These are phyloP conservation scores for Phylloscopus trochilus DNA, from an alignment of 2,113 vertebrate genomes.

Conservation along the genomic window DNA sequence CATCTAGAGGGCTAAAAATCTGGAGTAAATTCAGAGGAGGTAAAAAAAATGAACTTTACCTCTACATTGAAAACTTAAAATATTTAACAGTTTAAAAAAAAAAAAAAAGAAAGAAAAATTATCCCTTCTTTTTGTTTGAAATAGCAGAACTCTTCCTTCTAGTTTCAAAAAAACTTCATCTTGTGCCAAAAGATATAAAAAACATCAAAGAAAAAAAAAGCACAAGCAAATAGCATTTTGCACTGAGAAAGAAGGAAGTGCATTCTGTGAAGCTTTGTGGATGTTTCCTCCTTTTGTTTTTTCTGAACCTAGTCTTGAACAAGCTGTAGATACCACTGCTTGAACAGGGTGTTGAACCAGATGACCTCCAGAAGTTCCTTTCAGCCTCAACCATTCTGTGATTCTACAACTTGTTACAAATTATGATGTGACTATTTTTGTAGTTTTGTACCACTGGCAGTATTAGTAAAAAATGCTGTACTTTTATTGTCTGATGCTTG, in stretches of 20 bases:
- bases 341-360: background rate
- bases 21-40: background rate
- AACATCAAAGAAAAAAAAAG: background rate
- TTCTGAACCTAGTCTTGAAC: background rate
- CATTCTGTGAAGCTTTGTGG: background rate
- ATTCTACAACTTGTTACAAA: background rate
- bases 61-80: background rate
- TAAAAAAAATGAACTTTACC: background rate
- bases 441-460: background rate
- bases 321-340: background rate
- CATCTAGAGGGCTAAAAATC: background rate
- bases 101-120: too few relatives aligned
- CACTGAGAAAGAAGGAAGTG: background rate
- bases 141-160: background rate
- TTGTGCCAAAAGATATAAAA: background rate
- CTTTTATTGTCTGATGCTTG: background rate
- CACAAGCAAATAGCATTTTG: accelerated
- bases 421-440: background rate
- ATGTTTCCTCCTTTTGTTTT: background rate
- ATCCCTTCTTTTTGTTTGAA: background rate
- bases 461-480: background rate
- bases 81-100: background rate
- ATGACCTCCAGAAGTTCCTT: background rate
- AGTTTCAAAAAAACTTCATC: background rate
- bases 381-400: background rate